A percentile compares a stretch with the other conserved stretches of the same genome.
Conservation (phyloP, 2,888 invertebrate genomes). For the Harpalus rufipes region DNA sequence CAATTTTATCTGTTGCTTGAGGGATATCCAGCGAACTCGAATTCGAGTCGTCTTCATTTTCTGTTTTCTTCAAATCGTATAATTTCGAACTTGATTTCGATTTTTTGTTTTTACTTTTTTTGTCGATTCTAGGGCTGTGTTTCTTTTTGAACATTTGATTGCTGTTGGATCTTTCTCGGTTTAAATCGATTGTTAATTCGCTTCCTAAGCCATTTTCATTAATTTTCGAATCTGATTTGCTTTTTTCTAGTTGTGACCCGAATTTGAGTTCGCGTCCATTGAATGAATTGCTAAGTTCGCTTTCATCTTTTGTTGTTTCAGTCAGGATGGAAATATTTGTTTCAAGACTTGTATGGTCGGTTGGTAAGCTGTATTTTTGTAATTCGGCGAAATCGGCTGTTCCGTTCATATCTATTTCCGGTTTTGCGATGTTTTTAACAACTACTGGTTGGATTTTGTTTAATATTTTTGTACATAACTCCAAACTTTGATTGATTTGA, state of each 20-base stretch:
- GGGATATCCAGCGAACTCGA: slow-evolving; percentile 48
- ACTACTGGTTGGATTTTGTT: slow-evolving; percentile 86
- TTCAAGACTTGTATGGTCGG: slow-evolving; percentile 51
- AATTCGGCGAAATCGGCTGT: slow-evolving; percentile 69
- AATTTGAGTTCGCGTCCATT: slow-evolving; percentile 70
- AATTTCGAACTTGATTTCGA: slow-evolving; percentile 81
- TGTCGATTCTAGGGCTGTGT: slow-evolving; percentile 78
- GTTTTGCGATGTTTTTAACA: slow-evolving; percentile 73
- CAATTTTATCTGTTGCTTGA: slow-evolving; percentile 52
- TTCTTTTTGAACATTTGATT: slow-evolving; percentile 76
- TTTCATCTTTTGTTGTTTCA: slow-evolving; percentile 29
- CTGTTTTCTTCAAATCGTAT: slow-evolving; percentile 79
- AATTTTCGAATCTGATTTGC: slow-evolving; percentile 84
- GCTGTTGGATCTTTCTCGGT: slow-evolving; percentile 76
- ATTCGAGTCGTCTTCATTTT: slow-evolving; percentile 70
- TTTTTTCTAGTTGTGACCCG: slow-evolving; percentile 80
- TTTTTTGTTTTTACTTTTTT: slow-evolving; percentile 81
- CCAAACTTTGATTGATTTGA: slow-evolving; percentile 83
- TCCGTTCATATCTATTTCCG: slow-evolving; percentile 69
- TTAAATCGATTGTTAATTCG: slow-evolving; percentile 75
- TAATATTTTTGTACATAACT: slow-evolving; percentile 86
- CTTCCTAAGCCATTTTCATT: slow-evolving; percentile 77
- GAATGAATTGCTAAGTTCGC: slow-evolving; percentile 65
- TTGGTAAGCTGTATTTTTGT: slow-evolving; percentile 69
- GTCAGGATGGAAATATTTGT: slow-evolving; percentile 50